A percentile compares a stretch with the other conserved stretches of the same genome.
These are phyloP conservation scores for Lepus timidus DNA, from an alignment of 2,113 vertebrate species.

Conservation along the genomic window DNA sequence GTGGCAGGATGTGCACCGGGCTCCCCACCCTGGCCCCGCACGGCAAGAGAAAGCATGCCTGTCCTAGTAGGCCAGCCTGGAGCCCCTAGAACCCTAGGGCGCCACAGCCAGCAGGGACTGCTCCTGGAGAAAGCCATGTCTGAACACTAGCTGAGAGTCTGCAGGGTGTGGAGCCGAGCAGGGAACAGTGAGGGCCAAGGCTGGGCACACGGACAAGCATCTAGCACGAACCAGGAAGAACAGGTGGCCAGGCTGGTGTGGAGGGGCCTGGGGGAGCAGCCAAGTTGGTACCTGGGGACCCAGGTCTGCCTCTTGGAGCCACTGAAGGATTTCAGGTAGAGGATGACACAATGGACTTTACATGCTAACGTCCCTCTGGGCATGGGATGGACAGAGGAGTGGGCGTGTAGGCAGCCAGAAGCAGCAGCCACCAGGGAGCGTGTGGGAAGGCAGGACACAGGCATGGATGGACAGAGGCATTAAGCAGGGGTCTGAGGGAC, in stretches of 20 bases:
- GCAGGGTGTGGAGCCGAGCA: not conserved
- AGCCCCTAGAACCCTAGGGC: not conserved
- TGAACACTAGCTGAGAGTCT: not conserved
- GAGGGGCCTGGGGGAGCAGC: not conserved
- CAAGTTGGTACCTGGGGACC: fast-evolving
- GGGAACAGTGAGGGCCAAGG: not conserved
- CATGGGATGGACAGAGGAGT: not conserved
- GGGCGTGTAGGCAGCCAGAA: not conserved
- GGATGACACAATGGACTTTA: not conserved
- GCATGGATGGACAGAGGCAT: not conserved
- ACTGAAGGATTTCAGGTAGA: not conserved
- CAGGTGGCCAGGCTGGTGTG: not conserved
- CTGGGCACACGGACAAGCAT: too few relatives aligned
- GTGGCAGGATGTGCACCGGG: fast-evolving
- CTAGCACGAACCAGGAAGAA: not conserved
- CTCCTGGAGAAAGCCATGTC: not conserved
- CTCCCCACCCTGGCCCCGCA: not conserved
- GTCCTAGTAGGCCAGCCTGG: not conserved
- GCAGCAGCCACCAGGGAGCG: not conserved
- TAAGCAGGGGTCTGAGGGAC: not conserved
- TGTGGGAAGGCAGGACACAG: not conserved
- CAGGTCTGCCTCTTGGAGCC: not conserved
- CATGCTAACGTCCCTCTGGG: not conserved
- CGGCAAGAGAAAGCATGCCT: not conserved
- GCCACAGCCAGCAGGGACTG: not conserved